phyloP scores from a whole-genome alignment of 2,888 invertebrate genomes.

The Leucophenga montana region DNA sequence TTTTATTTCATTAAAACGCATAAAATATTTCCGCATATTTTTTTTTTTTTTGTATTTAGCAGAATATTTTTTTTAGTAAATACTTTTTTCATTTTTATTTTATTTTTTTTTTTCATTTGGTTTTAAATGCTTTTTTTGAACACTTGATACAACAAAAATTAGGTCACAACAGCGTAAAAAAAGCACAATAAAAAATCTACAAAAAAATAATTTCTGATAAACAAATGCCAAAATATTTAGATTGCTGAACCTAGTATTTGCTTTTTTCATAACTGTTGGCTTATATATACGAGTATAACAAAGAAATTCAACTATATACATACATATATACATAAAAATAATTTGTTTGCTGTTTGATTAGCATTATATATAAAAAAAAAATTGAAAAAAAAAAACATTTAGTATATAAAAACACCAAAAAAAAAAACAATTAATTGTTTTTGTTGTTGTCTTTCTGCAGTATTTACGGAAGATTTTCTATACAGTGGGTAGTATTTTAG shows the following conservation, averaged over 20 bases:
- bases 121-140: constrained; percentile 41
- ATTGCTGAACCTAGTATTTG: neutral
- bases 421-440: neutral
- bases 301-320: no score
- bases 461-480: constrained; percentile 1
- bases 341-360: no score
- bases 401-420: neutral
- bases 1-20: no score
- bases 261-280: neutral
- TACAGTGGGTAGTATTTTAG: neutral
- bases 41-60: no score
- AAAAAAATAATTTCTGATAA: constrained; percentile 19
- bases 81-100: neutral
- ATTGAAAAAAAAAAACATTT: constrained; percentile 8
- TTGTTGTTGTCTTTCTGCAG: neutral
- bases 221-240: constrained; percentile 5
- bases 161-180: constrained; percentile 50
- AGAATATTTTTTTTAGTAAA: neutral
- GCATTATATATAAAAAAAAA: neutral
- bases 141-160: constrained; percentile 61
- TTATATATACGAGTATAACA: no score
- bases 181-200: neutral
- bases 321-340: no score
- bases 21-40: no score
- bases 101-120: neutral